Evolutionary conservation across 2,113 vertebrate genomes (phyloP).

Genomic region (Bufo bufo): DNA sequence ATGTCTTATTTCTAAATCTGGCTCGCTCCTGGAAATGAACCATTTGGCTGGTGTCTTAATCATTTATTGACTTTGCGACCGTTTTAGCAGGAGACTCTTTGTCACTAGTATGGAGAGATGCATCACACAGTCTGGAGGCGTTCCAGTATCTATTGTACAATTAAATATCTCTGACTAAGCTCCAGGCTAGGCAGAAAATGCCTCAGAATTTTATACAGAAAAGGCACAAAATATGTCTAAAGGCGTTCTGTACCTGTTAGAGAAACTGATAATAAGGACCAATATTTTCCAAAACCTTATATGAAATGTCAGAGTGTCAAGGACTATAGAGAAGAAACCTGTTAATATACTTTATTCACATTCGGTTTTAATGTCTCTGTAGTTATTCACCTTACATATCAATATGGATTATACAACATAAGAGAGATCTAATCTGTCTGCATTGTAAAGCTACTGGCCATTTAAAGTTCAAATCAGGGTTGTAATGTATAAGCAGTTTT

Average conservation of each 20-base stretch:
- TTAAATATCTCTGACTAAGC: constrained; percentile 47
- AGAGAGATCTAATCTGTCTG: no score
- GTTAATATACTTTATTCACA: neutral
- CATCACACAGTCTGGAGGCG: constrained; percentile 35
- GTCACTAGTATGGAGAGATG: constrained; percentile 48
- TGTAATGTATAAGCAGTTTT: no score
- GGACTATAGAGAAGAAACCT: neutral
- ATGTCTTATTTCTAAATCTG: constrained; percentile 24
- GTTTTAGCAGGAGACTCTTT: constrained; percentile 50
- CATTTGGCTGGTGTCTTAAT: constrained; percentile 47
- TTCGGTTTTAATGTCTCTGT: neutral
- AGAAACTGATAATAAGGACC: neutral
- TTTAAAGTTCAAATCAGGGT: no score
- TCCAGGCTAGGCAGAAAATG: constrained; percentile 14
- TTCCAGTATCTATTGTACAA: constrained; percentile 51
- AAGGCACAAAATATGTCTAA: neutral
- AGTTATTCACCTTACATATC: neutral
- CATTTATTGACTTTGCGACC: constrained; percentile 57
- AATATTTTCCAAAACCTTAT: neutral
- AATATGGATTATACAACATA: neutral
- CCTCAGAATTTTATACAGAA: neutral
- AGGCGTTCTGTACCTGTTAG: neutral
- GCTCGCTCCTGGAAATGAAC: constrained; percentile 47
- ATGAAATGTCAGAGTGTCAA: neutral
- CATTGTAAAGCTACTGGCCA: no score